Evolutionary conservation across 2,888 invertebrate genomes (phyloP), one percentile per base, ranked within the genome.

Genomic region (Glaucopsyche alexis): DNA sequence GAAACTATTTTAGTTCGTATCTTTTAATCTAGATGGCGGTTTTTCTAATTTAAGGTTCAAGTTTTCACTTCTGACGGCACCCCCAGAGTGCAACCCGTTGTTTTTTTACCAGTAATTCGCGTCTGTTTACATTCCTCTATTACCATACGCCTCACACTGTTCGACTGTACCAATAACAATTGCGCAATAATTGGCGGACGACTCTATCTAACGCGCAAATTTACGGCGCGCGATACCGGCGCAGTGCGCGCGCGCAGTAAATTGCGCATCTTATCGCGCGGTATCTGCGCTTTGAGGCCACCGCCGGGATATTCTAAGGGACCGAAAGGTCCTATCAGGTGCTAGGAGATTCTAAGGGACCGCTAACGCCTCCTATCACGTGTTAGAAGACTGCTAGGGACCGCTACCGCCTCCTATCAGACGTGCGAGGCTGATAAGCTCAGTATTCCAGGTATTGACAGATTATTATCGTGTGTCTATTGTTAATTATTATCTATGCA

Each of bases 201-300:
- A 87, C 90, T 91, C 85, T 92, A 92, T 93, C 92, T 92, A 91
- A 90, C 90, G 87, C 91, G 91, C 91, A 90, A 93, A 93, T 93
- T 91, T 92, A 93, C 89, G 83, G 88, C 84, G 83, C 81, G 84
- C 86, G 91, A 91, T 91, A 90, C 83, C 82, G 78, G 50, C 83
- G 80, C 84, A 81, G 81, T 81, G 81, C 82, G 81, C 82, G 88
- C 82, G 81, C 82, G 88, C 87, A 83, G 88, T 91, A 91, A 91
- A 91, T 91, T 85, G 82, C 86, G 87, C 89, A 91, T 92, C 91
- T 91, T 88, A 91, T 92, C 92, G 80, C 82, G 87, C 87, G 87
- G 83, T 90, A 91, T 91, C 91, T 88, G 8, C 80, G 90, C 92
- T 60, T 60, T 60, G 60, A 29, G 60, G 90, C 91, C 87, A 85